These are phyloP conservation scores for Rhingia rostrata DNA, from an alignment of 2,888 invertebrate genomes.

Conservation along the genomic window DNA sequence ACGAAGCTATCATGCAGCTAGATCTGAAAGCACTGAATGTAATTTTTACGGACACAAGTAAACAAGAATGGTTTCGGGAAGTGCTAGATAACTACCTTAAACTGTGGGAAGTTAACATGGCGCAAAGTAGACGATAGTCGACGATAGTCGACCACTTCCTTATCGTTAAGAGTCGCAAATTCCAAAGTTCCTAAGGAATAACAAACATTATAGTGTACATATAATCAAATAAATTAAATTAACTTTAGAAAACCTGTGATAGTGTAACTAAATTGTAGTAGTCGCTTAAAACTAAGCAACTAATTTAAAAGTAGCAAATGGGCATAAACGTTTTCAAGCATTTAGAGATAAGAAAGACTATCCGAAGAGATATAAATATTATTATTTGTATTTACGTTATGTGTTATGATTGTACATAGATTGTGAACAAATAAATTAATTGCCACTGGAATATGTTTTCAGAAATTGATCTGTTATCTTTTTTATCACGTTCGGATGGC, in stretches of 20 bases:
- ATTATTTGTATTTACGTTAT: conserved; percentile 28
- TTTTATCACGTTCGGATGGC: conserved; percentile 55
- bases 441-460: conserved; percentile 39
- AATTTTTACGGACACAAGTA: conserved; percentile 89
- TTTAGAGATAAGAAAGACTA: conserved; percentile 35
- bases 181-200: conserved; percentile 68
- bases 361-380: conserved; percentile 27
- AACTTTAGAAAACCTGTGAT: conserved; percentile 72
- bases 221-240: conserved; percentile 46
- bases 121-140: conserved; percentile 65
- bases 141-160: neutral
- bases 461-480: conserved; percentile 52
- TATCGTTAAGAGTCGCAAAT: conserved; percentile 29
- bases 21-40: conserved; percentile 91
- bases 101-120: conserved; percentile 94
- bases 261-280: conserved; percentile 67
- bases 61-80: conserved; percentile 93
- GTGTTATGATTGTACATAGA: conserved; percentile 22
- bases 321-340: conserved; percentile 5
- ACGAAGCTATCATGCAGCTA: conserved; percentile 92
- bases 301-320: conserved; percentile 12
- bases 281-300: conserved; percentile 37
- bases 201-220: conserved; percentile 39
- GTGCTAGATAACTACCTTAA: conserved; percentile 95
- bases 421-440: conserved; percentile 47